Conservation (phyloP, 2,797 vertebrate genomes). For the Chloroceryle amazona region DNA sequence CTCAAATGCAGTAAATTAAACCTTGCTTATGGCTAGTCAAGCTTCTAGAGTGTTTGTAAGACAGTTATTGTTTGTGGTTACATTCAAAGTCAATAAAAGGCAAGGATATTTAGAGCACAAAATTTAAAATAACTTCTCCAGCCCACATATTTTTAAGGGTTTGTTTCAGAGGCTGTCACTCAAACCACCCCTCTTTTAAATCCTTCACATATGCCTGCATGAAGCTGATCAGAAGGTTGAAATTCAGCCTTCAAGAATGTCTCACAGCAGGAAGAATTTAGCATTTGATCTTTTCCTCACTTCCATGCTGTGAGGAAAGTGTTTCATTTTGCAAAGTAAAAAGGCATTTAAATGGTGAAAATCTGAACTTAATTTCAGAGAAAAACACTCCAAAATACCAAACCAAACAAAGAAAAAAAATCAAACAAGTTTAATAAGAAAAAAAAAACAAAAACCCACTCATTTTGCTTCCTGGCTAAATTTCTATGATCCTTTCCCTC, state of each 20-base stretch:
- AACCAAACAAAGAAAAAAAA: neutral
- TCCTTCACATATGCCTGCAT: neutral
- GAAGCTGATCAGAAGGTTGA: slow-evolving; percentile 14
- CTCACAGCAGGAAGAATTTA: slow-evolving; percentile 12
- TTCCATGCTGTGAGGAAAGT: slow-evolving; percentile 3
- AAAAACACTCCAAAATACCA: rapidly evolving
- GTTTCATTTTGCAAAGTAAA: slow-evolving; percentile 18
- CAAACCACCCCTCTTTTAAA: neutral
- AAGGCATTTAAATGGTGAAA: neutral
- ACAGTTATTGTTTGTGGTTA: neutral
- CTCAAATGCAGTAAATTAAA: neutral
- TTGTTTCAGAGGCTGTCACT: neutral
- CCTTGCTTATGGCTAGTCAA: neutral
- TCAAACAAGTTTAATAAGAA: neutral
- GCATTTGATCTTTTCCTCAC: slow-evolving; percentile 32
- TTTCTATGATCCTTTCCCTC: rapidly evolving
- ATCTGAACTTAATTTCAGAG: neutral
- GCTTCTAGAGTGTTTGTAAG: neutral
- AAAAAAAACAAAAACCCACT: no score
- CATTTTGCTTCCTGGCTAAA: no score
- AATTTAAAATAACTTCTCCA: neutral
- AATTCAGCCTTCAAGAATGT: slow-evolving; percentile 40
- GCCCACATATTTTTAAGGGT: neutral
- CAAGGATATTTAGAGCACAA: neutral
- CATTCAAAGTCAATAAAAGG: neutral